Evolutionary conservation across 2,888 invertebrate genomes (phyloP).

Genomic region (Phania funesta): DNA sequence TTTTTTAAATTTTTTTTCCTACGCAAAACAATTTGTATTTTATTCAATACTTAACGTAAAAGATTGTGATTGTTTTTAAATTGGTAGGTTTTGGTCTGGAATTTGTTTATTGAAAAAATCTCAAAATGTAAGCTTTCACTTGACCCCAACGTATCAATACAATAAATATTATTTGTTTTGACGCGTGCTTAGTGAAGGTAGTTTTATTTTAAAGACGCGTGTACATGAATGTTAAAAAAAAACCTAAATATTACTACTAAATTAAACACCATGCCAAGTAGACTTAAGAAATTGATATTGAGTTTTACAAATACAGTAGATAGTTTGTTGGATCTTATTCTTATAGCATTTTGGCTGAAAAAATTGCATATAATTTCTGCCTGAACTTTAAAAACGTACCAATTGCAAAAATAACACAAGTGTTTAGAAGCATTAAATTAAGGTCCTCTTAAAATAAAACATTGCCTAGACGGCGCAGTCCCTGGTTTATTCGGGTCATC

Average conservation of each 20-base stretch:
- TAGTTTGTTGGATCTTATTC: too few species aligned
- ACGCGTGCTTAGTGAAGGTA: constrained; percentile 61
- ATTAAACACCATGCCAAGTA: too few species aligned
- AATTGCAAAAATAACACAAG: too few species aligned
- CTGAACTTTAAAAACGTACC: too few species aligned
- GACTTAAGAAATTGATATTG: too few species aligned
- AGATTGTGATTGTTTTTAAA: constrained; percentile 48
- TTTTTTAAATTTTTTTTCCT: background rate
- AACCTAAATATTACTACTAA: background rate
- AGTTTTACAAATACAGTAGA: too few species aligned
- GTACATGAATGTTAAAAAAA: background rate
- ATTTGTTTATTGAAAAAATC: constrained; percentile 43
- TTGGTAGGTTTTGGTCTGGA: constrained; percentile 36
- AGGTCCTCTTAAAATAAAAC: too few species aligned
- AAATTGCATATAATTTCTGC: too few species aligned
- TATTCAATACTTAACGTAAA: constrained; percentile 37
- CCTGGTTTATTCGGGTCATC: too few species aligned
- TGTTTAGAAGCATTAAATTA: too few species aligned
- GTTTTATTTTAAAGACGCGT: constrained; percentile 12
- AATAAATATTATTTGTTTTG: constrained; percentile 73
- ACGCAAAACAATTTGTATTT: constrained; percentile 30
- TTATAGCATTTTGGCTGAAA: too few species aligned
- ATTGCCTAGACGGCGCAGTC: too few species aligned
- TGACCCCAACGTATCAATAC: constrained; percentile 77
- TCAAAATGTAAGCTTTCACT: constrained; percentile 76